Base-by-base conservation (phyloP, 92 coral and sea anemone species). In the Palythoa caribaeorum region DNA sequence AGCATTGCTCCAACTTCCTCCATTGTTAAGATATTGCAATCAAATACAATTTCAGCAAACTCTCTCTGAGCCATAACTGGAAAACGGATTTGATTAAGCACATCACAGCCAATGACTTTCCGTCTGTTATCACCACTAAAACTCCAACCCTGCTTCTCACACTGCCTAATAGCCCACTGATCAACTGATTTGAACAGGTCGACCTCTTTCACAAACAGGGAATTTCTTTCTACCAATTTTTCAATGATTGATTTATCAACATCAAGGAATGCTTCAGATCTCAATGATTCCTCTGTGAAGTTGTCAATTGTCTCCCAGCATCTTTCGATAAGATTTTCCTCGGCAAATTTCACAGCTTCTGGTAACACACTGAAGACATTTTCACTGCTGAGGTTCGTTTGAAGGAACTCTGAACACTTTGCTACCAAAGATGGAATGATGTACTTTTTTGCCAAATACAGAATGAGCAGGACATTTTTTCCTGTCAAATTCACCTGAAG, bases 61-160 rank as follows among this genome's bases (percentile, higher is more conserved):
- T 90, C 90, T 70, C 52, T 83, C 57, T 80, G 69, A 13, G 90
- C 9, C 93, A 90, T 90, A 51, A 90, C 74, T 10, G 90, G 93
- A 76, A 90, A 90, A 10, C 93, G 63, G 12, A 87, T 87, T 77
- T 65, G 70, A 3, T 78, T 38, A 48, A 90, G 63, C 40, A 77
- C 74, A 15, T 90, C 83, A 3, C 63, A 73, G 8, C 93, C 90
- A 44, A 90, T 86, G 57, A 90, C 36, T 9, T 51, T 44, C 36
- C 93, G 77, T 52, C 68, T 77, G 48, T 76, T 38, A 63, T 83
- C 63, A 55, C 88, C 80, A 52, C 5, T 65, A 17, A 71, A 28
- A 11, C 7, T 47, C 40, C 83, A 2, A 12, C 63, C 78, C 38
- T 74, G 83, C 8, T 72, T 83, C 14, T 83, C 52, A 35, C 88